These are phyloP conservation scores for Hemaris fuciformis DNA, from an alignment of 2,888 invertebrate species.

Conservation along the genomic window DNA sequence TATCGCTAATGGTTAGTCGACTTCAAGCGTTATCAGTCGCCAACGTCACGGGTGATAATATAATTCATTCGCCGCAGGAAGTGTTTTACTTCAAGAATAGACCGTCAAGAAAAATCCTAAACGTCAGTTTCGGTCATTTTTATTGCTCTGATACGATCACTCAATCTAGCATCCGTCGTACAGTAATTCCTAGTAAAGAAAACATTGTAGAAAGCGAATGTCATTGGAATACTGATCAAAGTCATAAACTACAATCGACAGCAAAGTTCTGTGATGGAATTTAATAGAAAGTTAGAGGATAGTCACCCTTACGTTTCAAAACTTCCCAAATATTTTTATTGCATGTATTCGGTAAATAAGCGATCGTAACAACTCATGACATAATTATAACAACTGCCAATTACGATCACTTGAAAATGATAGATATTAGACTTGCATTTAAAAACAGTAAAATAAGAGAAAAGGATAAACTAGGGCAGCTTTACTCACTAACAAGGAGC, in stretches of 20 bases:
- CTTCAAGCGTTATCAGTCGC: constrained; percentile 35
- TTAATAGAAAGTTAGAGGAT: background rate
- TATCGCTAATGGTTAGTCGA: constrained; percentile 36
- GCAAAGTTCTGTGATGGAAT: background rate
- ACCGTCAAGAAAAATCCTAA: background rate
- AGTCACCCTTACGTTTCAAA: too few species aligned
- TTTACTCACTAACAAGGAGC: too few species aligned
- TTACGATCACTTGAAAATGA: too few species aligned
- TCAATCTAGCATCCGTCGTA: background rate
- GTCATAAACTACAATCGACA: background rate
- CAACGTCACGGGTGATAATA: constrained; percentile 35
- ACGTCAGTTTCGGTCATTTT: background rate
- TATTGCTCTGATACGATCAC: background rate
- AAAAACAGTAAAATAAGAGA: too few species aligned
- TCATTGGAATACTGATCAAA: background rate
- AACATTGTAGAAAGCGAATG: background rate
- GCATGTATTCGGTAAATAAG: too few species aligned
- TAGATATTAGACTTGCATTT: too few species aligned
- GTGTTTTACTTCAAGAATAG: constrained; percentile 17
- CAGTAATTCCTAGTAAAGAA: background rate
- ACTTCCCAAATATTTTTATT: too few species aligned
- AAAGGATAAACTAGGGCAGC: too few species aligned
- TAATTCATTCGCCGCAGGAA: constrained; percentile 24
- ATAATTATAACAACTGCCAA: too few species aligned
- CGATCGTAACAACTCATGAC: too few species aligned